Percentiles rank a stretch among this genome's conserved stretches.
These are phyloP conservation scores for Polypedilum vanderplanki DNA, from an alignment of 1,140 invertebrate genomes.

Conservation along the genomic window DNA sequence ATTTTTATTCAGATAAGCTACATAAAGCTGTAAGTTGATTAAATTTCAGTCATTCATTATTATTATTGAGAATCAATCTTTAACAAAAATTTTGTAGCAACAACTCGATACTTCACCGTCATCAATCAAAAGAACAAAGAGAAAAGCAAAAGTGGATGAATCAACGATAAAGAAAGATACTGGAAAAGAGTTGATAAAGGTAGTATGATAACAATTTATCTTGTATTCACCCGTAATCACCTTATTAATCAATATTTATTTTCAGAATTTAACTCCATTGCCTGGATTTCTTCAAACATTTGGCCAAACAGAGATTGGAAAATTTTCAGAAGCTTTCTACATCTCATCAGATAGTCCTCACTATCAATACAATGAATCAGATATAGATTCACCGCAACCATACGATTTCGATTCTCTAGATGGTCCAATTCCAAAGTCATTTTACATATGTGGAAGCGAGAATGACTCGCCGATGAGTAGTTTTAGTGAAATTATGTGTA, in stretches of 20 bases:
- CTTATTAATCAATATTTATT: neutral
- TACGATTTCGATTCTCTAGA: constrained; percentile 8
- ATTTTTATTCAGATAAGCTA: neutral
- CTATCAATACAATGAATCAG: neutral
- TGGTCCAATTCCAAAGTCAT: constrained; percentile 1
- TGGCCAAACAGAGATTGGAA: constrained; percentile 68
- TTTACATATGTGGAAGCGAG: neutral
- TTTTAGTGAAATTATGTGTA: constrained; percentile 22
- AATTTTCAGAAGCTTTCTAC: constrained; percentile 54
- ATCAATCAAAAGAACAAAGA: constrained; percentile 13
- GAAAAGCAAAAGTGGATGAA: neutral
- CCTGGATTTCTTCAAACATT: constrained; percentile 71
- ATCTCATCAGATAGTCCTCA: constrained; percentile 25
- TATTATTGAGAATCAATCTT: neutral
- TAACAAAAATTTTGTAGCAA: neutral
- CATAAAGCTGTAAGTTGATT: neutral
- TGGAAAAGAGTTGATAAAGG: neutral
- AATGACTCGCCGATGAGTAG: neutral
- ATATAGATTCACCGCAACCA: neutral
- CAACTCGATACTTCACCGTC: neutral
- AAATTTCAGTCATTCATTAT: no score
- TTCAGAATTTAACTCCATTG: constrained; percentile 47
- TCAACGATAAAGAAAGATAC: neutral
- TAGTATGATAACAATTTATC: neutral
- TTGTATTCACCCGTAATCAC: neutral